Evolutionary conservation across 2,113 vertebrate species (phyloP).

Genomic region (Phoenicopterus ruber): DNA sequence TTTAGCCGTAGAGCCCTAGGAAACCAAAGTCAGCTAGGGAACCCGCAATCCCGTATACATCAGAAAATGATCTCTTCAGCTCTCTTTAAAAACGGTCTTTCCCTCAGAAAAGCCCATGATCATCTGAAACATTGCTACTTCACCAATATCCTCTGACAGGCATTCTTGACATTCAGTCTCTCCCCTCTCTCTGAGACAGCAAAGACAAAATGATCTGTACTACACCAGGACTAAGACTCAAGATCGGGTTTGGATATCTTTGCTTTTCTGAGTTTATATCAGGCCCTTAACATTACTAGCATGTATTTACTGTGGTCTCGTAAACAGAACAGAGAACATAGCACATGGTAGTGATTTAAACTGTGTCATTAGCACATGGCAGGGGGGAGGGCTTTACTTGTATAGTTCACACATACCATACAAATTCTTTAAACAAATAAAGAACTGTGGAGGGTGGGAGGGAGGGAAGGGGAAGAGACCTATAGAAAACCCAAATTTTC

Average conservation of each 20-base stretch:
- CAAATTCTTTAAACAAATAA: conserved; percentile 34
- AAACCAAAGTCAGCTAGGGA: not conserved
- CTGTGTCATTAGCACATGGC: conserved; percentile 13
- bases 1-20: not conserved
- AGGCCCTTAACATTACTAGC: not conserved
- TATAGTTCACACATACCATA: not conserved
- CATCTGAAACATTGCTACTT: not conserved
- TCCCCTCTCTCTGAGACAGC: not conserved
- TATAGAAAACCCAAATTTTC: not conserved
- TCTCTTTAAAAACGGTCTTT: not conserved
- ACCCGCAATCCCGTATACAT: not conserved
- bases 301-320: not conserved
- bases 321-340: not conserved
- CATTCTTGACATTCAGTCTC: not conserved
- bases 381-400: not conserved
- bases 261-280: not conserved
- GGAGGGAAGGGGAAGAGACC: not conserved
- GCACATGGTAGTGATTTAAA: conserved; percentile 50
- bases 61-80: not conserved
- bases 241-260: not conserved
- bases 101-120: not conserved
- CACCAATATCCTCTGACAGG: not conserved
- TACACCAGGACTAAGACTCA: not conserved
- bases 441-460: not conserved
- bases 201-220: not conserved